These are phyloP conservation scores for Troides helena DNA, from an alignment of 2,888 invertebrate genomes.

Conservation along the genomic window DNA sequence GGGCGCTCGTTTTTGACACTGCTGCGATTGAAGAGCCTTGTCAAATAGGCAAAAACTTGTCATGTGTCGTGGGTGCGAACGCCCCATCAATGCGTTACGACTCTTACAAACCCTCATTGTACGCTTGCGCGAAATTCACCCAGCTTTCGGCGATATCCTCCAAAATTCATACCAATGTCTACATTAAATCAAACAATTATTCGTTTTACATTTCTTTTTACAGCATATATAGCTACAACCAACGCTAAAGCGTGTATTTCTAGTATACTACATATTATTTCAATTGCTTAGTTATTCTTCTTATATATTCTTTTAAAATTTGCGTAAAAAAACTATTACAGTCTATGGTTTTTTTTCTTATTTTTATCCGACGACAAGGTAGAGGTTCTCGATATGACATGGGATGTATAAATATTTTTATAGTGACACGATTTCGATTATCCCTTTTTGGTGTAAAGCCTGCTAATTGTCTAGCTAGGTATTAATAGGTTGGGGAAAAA, in stretches of 20 bases:
- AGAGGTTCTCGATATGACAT: too few relatives aligned
- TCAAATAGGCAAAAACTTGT: constrained; percentile 65
- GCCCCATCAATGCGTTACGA: constrained; percentile 48
- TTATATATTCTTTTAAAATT: too few relatives aligned
- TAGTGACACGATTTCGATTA: too few relatives aligned
- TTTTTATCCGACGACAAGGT: too few relatives aligned
- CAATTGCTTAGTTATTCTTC: too few relatives aligned
- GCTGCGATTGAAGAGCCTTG: constrained; percentile 61
- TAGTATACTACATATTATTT: not conserved
- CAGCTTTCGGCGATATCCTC: constrained; percentile 20
- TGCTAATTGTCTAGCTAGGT: too few relatives aligned
- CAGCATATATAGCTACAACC: not conserved
- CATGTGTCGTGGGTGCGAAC: constrained; percentile 46
- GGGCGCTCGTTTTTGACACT: constrained; percentile 57
- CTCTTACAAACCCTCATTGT: constrained; percentile 31
- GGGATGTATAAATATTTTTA: too few relatives aligned
- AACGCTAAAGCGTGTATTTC: not conserved
- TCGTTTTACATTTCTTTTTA: not conserved
- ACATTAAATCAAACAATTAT: constrained; percentile 20
- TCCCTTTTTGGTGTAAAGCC: too few relatives aligned
- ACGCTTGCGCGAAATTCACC: constrained; percentile 37
- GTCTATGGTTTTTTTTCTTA: too few relatives aligned
- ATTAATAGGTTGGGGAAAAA: too few relatives aligned
- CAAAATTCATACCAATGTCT: constrained; percentile 14
- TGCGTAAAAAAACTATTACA: too few relatives aligned